phyloP scores from a whole-genome alignment of 2,888 invertebrate species.

The Acanthacorydalis orientalis region DNA sequence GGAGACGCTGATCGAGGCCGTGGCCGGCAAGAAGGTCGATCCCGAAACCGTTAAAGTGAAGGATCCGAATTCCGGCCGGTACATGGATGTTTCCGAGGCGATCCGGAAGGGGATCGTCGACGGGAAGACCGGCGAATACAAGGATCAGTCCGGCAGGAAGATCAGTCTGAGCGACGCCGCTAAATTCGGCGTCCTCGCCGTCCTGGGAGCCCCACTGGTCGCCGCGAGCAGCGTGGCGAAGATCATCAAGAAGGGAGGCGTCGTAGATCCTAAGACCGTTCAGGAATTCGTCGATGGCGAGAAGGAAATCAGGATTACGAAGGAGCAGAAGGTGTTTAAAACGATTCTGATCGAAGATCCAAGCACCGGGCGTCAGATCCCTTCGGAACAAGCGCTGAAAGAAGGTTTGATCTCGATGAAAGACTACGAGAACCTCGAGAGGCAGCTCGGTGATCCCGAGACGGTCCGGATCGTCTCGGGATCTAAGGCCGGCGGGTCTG shows the following conservation, averaged over 20 bases:
- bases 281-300: slow-evolving; percentile 26
- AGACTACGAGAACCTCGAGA: slow-evolving; percentile 35
- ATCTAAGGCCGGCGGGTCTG: neutral
- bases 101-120: slow-evolving; percentile 59
- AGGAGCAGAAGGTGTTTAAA: slow-evolving; percentile 62
- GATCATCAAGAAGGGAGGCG: slow-evolving; percentile 41
- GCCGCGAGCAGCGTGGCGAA: slow-evolving; percentile 53
- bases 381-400: no score
- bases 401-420: no score
- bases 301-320: slow-evolving; percentile 40
- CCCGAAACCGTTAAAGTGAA: slow-evolving; percentile 47
- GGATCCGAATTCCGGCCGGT: slow-evolving; percentile 50
- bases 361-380: no score
- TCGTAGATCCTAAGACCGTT: slow-evolving; percentile 51
- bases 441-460: slow-evolving; percentile 10
- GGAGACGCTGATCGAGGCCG: slow-evolving; percentile 55
- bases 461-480: slow-evolving; percentile 23
- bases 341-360: no score
- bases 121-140: slow-evolving; percentile 48
- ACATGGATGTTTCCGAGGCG: slow-evolving; percentile 57
- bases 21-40: slow-evolving; percentile 57
- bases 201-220: slow-evolving; percentile 57
- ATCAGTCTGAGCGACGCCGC: slow-evolving; percentile 57
- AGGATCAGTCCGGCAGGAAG: slow-evolving; percentile 44
- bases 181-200: slow-evolving; percentile 57